Evolutionary conservation across 1,140 invertebrate genomes (phyloP).

Genomic region (Pseudomyrmex sp.): DNA sequence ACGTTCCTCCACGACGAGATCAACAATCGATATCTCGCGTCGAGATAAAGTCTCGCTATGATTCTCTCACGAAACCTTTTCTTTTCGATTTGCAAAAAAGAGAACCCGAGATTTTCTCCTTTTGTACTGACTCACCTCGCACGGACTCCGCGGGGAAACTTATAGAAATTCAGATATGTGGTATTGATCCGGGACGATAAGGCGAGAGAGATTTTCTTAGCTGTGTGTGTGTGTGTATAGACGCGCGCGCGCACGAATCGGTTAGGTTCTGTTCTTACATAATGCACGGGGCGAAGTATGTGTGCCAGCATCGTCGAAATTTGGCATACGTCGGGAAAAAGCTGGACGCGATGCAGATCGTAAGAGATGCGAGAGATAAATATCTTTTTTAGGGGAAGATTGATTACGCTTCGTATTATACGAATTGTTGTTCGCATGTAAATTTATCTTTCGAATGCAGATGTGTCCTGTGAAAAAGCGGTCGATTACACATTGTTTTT

Average conservation of each 20-base stretch:
- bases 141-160: not conserved
- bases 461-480: too few species aligned
- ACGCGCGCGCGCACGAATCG: too few species aligned
- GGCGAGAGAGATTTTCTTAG: not conserved
- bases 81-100: not conserved
- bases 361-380: not conserved
- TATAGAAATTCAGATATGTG: not conserved
- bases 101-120: not conserved
- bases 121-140: too few species aligned
- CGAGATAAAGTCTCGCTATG: constrained; percentile 24
- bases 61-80: not conserved
- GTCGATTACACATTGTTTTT: too few species aligned
- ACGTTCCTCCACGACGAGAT: too few species aligned
- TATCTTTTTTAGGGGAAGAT: not conserved
- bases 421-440: too few species aligned
- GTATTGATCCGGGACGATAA: not conserved
- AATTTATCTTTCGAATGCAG: too few species aligned
- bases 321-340: constrained; percentile 10
- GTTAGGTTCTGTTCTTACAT: not conserved
- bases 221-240: too few species aligned
- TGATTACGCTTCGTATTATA: too few species aligned
- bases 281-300: not conserved
- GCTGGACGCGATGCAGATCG: not conserved
- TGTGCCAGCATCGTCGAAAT: constrained; percentile 6
- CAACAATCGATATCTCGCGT: constrained; percentile 17